Evolutionary conservation across 2,797 vertebrate genomes (phyloP).

Genomic region (Brotogeris chrysoptera): DNA sequence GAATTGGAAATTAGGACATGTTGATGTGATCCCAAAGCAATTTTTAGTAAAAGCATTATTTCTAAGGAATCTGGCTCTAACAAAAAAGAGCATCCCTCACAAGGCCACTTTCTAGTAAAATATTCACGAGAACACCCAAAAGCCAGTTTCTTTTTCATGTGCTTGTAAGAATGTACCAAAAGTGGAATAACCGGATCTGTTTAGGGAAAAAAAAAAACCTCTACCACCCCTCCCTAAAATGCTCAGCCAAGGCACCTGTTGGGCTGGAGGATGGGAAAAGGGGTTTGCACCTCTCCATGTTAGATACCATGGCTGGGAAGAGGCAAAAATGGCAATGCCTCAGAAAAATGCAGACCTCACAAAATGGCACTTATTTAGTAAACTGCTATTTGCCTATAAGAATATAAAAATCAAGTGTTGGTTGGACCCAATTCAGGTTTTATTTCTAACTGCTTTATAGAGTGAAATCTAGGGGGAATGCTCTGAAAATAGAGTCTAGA

Average conservation of each 20-base stretch:
- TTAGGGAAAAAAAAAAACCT: background rate
- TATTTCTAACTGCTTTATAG: background rate
- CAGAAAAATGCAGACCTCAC: background rate
- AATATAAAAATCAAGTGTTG: background rate
- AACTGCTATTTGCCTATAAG: background rate
- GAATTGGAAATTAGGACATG: background rate
- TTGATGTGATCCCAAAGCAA: slow-evolving; percentile 1
- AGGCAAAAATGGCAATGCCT: background rate
- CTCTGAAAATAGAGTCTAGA: background rate
- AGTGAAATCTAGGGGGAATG: background rate
- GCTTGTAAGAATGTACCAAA: background rate
- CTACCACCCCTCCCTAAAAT: background rate
- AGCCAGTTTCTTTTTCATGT: background rate
- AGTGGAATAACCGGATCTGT: background rate
- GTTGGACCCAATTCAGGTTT: background rate
- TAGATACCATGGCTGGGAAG: background rate
- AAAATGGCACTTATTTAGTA: background rate
- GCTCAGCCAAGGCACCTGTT: rapidly evolving
- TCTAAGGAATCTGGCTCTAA: background rate
- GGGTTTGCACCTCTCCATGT: background rate
- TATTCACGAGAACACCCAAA: slow-evolving; percentile 46
- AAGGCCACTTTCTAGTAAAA: slow-evolving; percentile 10
- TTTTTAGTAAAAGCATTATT: background rate
- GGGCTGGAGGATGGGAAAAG: background rate
- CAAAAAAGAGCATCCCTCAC: background rate